These are phyloP conservation scores for Dichetophora obliterata DNA, from an alignment of 2,888 invertebrate genomes.

Conservation along the genomic window DNA sequence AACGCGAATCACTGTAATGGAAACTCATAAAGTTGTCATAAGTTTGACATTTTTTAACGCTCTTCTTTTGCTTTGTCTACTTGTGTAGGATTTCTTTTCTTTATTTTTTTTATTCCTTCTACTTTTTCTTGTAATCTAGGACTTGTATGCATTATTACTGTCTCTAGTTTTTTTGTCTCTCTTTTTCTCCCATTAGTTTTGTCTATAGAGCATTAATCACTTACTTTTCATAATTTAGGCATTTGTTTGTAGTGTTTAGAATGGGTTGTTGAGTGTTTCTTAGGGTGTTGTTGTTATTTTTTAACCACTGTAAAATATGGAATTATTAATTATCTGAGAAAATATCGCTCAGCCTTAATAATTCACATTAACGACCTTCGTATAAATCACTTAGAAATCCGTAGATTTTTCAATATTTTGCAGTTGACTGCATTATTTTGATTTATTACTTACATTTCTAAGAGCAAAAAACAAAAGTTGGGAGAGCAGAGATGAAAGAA, in stretches of 20 bases:
- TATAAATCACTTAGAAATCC: slow-evolving; percentile 21
- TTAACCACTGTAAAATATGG: slow-evolving; percentile 24
- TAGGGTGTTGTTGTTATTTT: background rate
- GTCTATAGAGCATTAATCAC: slow-evolving; percentile 17
- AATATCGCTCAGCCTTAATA: slow-evolving; percentile 10
- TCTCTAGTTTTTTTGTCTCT: background rate
- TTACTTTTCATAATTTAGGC: slow-evolving; percentile 28
- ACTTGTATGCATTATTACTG: background rate
- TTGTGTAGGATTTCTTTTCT: background rate
- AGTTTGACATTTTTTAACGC: slow-evolving; percentile 18
- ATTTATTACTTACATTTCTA: slow-evolving; percentile 27
- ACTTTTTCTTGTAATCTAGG: background rate
- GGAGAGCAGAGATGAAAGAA: too few relatives aligned
- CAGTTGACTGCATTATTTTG: slow-evolving; percentile 19
- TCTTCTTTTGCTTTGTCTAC: background rate
- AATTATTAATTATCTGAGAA: slow-evolving; percentile 11
- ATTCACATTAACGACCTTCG: slow-evolving; percentile 32
- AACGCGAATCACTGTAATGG: slow-evolving; percentile 37
- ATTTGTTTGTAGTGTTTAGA: slow-evolving; percentile 1
- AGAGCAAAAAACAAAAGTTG: background rate
- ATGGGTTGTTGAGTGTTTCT: background rate
- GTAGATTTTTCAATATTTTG: slow-evolving; percentile 11
- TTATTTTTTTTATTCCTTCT: background rate
- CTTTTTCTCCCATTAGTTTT: background rate
- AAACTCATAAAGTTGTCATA: slow-evolving; percentile 46